A percentile compares a stretch with the other conserved stretches of the same genome.
phyloP scores from a whole-genome alignment of 2,797 vertebrate genomes.

The Rhinatrema bivittatum region DNA sequence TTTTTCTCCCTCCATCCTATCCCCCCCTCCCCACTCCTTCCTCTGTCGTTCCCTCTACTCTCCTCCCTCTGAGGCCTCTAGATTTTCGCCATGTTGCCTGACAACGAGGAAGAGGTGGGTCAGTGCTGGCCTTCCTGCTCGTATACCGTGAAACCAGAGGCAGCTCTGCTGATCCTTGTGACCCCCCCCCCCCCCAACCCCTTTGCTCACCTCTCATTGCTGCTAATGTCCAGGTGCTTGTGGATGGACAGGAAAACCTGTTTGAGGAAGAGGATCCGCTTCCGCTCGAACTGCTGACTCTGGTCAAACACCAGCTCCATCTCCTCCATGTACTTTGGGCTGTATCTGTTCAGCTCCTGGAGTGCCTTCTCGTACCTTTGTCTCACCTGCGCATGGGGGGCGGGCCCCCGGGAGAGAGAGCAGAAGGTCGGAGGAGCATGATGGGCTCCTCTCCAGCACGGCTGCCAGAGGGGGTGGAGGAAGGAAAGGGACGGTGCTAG shows the following conservation, averaged over 20 bases:
- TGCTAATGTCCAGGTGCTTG: conserved; percentile 70
- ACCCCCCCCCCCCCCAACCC: not conserved
- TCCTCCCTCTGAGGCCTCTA: too few relatives aligned
- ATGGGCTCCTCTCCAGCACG: too few relatives aligned
- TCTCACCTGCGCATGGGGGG: conserved; percentile 24
- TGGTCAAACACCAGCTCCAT: conserved; percentile 81
- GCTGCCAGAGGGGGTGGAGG: not conserved
- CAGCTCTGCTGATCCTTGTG: too few relatives aligned
- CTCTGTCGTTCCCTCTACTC: too few relatives aligned
- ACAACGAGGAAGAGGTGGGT: too few relatives aligned
- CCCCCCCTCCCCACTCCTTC: too few relatives aligned
- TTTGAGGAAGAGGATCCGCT: conserved; percentile 72
- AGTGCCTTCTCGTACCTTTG: conserved; percentile 71
- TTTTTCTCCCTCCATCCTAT: too few relatives aligned
- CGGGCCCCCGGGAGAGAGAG: too few relatives aligned
- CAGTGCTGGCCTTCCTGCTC: too few relatives aligned
- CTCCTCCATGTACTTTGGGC: conserved; percentile 80
- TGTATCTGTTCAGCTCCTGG: conserved; percentile 72
- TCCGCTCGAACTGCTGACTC: conserved; percentile 71
- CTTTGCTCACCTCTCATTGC: conserved; percentile 49
- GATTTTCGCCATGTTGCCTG: too few relatives aligned
- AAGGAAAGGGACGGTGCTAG: not conserved
- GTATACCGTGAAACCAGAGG: too few relatives aligned
- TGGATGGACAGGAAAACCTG: conserved; percentile 71
- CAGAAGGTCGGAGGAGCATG: not conserved